Percentiles rank a stretch among this genome's conserved stretches.
Evolutionary conservation across 2,797 vertebrate genomes (phyloP).

Genomic region (Sebastolobus alascanus): DNA sequence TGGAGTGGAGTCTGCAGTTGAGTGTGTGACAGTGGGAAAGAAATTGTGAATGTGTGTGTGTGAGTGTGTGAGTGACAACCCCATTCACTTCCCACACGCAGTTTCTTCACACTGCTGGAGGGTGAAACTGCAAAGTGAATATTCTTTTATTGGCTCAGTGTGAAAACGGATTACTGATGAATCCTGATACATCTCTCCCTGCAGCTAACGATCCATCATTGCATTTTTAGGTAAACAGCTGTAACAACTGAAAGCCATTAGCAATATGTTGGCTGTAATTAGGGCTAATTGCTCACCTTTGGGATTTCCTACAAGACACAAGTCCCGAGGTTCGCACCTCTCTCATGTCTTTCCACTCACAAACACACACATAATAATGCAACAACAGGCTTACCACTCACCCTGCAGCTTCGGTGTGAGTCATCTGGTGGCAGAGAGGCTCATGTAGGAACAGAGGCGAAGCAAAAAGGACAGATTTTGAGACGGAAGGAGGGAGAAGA

Average conservation of each 20-base stretch:
- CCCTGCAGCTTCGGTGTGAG: slow-evolving; percentile 41
- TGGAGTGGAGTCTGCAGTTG: slow-evolving; percentile 8
- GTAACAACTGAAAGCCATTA: slow-evolving; percentile 53
- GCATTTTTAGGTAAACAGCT: slow-evolving; percentile 44
- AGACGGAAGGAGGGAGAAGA: background rate
- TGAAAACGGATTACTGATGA: slow-evolving; percentile 21
- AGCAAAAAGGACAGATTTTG: slow-evolving; percentile 23
- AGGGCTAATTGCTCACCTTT: slow-evolving; percentile 57
- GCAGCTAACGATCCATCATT: slow-evolving; percentile 38
- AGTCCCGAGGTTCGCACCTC: slow-evolving; percentile 47
- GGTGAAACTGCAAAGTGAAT: slow-evolving; percentile 27
- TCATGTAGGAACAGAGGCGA: slow-evolving; percentile 19
- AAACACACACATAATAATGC: slow-evolving; percentile 14
- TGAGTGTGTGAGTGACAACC: slow-evolving; percentile 26
- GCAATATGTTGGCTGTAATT: slow-evolving; percentile 53
- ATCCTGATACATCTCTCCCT: slow-evolving; percentile 20
- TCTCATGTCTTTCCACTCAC: background rate
- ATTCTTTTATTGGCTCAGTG: slow-evolving; percentile 29
- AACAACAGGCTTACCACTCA: slow-evolving; percentile 16
- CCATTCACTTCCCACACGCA: slow-evolving; percentile 3
- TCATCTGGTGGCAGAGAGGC: slow-evolving; percentile 41
- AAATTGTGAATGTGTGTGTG: slow-evolving; percentile 33
- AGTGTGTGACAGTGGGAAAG: slow-evolving; percentile 53
- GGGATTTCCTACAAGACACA: slow-evolving; percentile 50
- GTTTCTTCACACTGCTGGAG: slow-evolving; percentile 26